These are phyloP conservation scores for Colletes latitarsis DNA, from an alignment of 1,140 invertebrate species.

Conservation along the genomic window DNA sequence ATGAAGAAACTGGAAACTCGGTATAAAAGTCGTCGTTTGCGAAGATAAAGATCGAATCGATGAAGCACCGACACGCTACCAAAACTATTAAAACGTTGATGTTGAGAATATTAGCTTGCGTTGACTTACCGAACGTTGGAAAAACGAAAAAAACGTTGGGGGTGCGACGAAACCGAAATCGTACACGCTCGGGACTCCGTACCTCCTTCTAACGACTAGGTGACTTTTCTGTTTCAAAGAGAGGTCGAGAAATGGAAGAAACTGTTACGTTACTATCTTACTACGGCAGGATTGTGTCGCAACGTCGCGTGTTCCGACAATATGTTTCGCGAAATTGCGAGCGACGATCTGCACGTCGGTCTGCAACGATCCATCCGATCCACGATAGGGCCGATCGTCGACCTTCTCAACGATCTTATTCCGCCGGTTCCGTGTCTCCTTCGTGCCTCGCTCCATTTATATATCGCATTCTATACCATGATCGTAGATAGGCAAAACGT, in stretches of 20 bases:
- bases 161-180: too few relatives aligned
- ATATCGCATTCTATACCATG: background rate
- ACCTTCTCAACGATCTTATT: background rate
- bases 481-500: background rate
- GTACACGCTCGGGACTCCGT: too few relatives aligned
- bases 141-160: too few relatives aligned
- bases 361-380: background rate
- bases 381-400: slow-evolving; percentile 3
- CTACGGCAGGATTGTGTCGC: slow-evolving; percentile 43
- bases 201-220: background rate
- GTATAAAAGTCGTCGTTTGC: too few relatives aligned
- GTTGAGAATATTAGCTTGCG: too few relatives aligned
- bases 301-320: slow-evolving; percentile 75
- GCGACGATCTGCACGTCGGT: slow-evolving; percentile 14
- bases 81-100: too few relatives aligned
- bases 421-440: background rate
- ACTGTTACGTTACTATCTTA: slow-evolving; percentile 26
- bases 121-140: too few relatives aligned
- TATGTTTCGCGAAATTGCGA: slow-evolving; percentile 63
- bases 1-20: too few relatives aligned
- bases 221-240: background rate
- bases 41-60: too few relatives aligned
- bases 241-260: slow-evolving; percentile 40
- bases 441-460: slow-evolving; percentile 32
- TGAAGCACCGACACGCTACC: too few relatives aligned